Conservation (phyloP, 2,113 vertebrate species). For the Gracilinanus agilis region DNA sequence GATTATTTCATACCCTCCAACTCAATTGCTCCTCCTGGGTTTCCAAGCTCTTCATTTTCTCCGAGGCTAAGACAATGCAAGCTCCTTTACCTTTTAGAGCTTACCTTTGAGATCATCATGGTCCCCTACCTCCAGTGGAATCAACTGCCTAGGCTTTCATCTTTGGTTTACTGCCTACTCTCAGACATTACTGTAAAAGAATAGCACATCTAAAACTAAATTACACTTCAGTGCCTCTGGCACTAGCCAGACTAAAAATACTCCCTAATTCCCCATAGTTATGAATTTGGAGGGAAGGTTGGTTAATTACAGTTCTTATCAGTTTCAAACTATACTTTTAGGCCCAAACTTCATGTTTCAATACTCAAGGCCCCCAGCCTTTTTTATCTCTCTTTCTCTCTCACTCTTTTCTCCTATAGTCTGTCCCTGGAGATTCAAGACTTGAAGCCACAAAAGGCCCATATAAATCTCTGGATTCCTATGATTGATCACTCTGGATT, state of each 20-base stretch:
- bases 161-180: conserved; percentile 38
- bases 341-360: conserved; percentile 49
- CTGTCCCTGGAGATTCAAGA: conserved; percentile 50
- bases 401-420: conserved; percentile 34
- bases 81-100: background rate
- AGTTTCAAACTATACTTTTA: background rate
- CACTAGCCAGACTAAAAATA: conserved; percentile 22
- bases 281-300: conserved; percentile 11
- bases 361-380: background rate
- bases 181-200: conserved; percentile 26
- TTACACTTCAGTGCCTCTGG: conserved; percentile 19
- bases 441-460: conserved; percentile 57
- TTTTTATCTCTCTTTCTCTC: too few species aligned
- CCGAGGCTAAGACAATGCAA: background rate
- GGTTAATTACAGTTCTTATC: background rate
- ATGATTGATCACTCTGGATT: conserved; percentile 32
- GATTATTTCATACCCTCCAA: background rate
- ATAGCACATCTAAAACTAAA: conserved; percentile 34
- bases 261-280: background rate
- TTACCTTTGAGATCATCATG: background rate
- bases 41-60: background rate
- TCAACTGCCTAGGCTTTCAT: background rate
- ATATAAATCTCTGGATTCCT: conserved; percentile 48
- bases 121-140: background rate
- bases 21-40: background rate